Percentiles rank a stretch among this genome's conserved stretches.
Conservation (phyloP, 2,888 invertebrate species). For the Sycophila texana region DNA sequence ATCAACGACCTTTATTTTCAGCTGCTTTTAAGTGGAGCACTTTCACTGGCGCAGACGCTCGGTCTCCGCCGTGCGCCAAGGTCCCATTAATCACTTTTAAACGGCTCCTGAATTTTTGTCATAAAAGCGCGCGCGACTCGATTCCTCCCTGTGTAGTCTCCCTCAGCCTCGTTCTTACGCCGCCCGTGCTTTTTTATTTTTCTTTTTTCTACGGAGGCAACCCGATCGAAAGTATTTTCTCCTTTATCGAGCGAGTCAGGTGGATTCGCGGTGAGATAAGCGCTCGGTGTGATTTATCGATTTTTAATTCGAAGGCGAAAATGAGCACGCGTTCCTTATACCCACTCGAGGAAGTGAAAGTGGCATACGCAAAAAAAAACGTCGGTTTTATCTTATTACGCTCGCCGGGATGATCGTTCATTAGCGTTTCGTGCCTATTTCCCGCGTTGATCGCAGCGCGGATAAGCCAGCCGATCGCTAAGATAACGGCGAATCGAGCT, state of each 20-base stretch:
- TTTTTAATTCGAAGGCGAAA: slow-evolving; percentile 38
- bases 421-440: slow-evolving; percentile 10
- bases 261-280: background rate
- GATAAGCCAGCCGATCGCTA: no score
- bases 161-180: background rate
- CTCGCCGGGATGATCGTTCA: slow-evolving; percentile 21
- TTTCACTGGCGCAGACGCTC: slow-evolving; percentile 41
- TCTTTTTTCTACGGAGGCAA: background rate
- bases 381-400: slow-evolving; percentile 33
- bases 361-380: slow-evolving; percentile 13
- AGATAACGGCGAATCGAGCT: no score
- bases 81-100: slow-evolving; percentile 39
- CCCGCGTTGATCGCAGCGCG: no score
- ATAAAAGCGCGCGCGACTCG: background rate
- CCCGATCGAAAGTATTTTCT: background rate
- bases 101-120: background rate
- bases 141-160: background rate
- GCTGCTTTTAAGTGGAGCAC: slow-evolving; percentile 52
- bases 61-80: slow-evolving; percentile 7
- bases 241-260: background rate
- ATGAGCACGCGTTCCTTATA: slow-evolving; percentile 9
- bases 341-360: slow-evolving; percentile 53
- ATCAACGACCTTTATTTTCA: slow-evolving; percentile 51
- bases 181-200: background rate
- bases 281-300: slow-evolving; percentile 22